Evolutionary conservation across 2,888 invertebrate species (phyloP), one percentile per base, ranked within the genome.

Genomic region (Dromius quadrimaculatus): DNA sequence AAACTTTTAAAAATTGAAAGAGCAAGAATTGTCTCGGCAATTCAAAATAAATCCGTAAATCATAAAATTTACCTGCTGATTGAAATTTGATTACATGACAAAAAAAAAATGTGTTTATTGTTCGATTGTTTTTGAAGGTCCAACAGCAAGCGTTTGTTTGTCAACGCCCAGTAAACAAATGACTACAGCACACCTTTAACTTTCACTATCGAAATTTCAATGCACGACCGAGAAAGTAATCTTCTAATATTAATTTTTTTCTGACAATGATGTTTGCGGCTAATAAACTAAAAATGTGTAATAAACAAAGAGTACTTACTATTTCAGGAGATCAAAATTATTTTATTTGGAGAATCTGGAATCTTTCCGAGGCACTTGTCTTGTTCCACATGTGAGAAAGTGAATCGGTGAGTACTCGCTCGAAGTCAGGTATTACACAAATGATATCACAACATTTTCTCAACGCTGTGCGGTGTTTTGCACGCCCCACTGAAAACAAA

Each of bases 131-230:
- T 3, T 20, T 62, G 41, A 59, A 62, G 19, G 34, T 22, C 15
- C 32, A 61, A 61, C 2, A 11, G 38, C 41, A n/a, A 61, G 19
- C 28, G 38, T 45, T n/a, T 22, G 36, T 47, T 34, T 41, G 68
- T 68, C 43, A 68, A 68, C 59, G 59, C 68, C 68, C 59, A 68
- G 59, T 43, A 15, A 54, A 63, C 43, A 62, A 62, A 38, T 13
- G 23, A 28, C 23, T n/a, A 54, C 13, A 6, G 11, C 20, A 23
- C 28, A 64, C 32, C 34, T 17, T 59, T 43, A 68, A 68, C 68
- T 68, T 68, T 68, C 68, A 68, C 68, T 68, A 41, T 68, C 59
- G 68, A 68, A 68, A 68, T 59, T 68, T 59, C 28, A 59, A 68
- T 32, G 57, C 59, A 59, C 59, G 45, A 22, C 17, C 41, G 54